Evolutionary conservation across 2,888 invertebrate genomes (phyloP).

Genomic region (Dascillus cervinus): DNA sequence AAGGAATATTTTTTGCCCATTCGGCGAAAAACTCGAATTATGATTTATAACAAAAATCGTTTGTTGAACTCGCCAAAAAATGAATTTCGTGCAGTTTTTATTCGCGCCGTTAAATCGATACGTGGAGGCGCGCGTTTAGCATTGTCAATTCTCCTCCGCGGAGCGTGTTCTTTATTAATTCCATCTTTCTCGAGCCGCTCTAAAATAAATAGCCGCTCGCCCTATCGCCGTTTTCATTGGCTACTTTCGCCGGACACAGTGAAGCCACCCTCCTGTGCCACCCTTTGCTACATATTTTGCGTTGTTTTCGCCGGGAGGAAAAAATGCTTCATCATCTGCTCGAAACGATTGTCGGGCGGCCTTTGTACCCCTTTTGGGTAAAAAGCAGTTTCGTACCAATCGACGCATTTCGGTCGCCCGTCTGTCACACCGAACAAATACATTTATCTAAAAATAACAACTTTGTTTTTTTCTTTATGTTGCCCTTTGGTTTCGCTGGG

Average conservation of each 20-base stretch:
- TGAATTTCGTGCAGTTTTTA: no score
- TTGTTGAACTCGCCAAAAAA: no score
- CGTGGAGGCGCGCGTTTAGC: no score
- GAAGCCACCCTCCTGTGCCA: slow-evolving; percentile 32
- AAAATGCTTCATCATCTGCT: slow-evolving; percentile 24
- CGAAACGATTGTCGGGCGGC: no score
- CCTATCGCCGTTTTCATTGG: slow-evolving; percentile 30
- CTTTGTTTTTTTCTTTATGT: slow-evolving; percentile 34
- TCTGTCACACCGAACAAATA: slow-evolving; percentile 35
- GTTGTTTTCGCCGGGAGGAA: slow-evolving; percentile 26
- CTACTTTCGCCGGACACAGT: slow-evolving; percentile 30
- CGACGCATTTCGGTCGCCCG: no score
- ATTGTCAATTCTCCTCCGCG: slow-evolving; percentile 4
- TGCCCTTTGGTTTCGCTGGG: slow-evolving; percentile 38
- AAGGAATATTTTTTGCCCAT: no score
- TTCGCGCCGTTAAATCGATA: no score
- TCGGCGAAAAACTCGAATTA: no score
- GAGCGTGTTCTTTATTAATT: slow-evolving; percentile 1
- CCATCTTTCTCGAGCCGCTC: slow-evolving; percentile 24
- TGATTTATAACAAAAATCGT: no score
- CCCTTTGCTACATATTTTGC: slow-evolving; percentile 32
- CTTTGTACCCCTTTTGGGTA: no score
- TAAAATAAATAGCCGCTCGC: slow-evolving; percentile 25
- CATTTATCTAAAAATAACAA: slow-evolving; percentile 39
- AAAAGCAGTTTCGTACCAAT: no score